phyloP scores from a whole-genome alignment of 2,888 invertebrate species.

The Drosophila siamana region DNA sequence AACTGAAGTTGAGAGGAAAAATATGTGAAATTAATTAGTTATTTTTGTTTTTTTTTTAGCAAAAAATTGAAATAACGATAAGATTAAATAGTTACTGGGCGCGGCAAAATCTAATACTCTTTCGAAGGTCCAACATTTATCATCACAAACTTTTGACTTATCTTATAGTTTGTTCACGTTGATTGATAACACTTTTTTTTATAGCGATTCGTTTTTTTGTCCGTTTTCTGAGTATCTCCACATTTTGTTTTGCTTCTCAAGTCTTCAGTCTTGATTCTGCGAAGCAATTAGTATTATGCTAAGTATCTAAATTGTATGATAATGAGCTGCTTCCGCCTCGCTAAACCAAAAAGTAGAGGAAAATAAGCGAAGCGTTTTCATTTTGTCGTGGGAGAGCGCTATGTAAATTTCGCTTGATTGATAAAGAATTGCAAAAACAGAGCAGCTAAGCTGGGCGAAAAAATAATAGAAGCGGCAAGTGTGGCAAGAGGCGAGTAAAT shows the following conservation, averaged over 20 bases:
- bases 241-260: neutral
- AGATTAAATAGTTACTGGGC: conserved; percentile 46
- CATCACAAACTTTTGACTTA: conserved; percentile 14
- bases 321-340: conserved; percentile 63
- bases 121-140: neutral
- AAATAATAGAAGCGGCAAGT: conserved; percentile 19
- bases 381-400: conserved; percentile 52
- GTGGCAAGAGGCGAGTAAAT: conserved; percentile 27
- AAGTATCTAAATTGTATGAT: conserved; percentile 58
- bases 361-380: neutral
- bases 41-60: conserved; percentile 6
- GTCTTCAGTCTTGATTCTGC: conserved; percentile 16
- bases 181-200: conserved; percentile 43
- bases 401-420: conserved; percentile 61
- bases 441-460: conserved; percentile 12
- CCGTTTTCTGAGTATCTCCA: conserved; percentile 2
- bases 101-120: neutral
- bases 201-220: neutral
- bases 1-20: conserved; percentile 33
- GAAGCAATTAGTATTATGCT: conserved; percentile 53
- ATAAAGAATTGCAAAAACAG: conserved; percentile 36
- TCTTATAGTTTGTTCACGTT: conserved; percentile 17
- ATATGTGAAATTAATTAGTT: conserved; percentile 49
- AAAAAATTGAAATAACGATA: conserved; percentile 45
- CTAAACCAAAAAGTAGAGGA: neutral